Conservation (phyloP, 2,888 invertebrate genomes). For the Silvanus unidentatus region DNA sequence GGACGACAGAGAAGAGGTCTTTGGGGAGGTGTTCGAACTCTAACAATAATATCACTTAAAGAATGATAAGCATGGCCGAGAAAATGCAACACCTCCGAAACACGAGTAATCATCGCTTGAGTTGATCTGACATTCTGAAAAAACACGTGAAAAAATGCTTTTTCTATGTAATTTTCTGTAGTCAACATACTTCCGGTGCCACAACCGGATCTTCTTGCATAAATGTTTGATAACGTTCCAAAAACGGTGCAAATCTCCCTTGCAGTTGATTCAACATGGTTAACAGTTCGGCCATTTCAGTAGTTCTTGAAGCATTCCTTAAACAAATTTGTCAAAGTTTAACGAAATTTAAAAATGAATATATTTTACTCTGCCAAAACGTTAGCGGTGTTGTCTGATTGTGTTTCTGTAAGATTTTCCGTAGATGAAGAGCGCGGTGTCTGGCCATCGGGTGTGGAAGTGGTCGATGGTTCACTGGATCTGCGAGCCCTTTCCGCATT, state of each 20-base stretch:
- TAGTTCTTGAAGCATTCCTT: constrained; percentile 45
- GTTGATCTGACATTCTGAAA: constrained; percentile 48
- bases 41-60: constrained; percentile 77
- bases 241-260: constrained; percentile 59
- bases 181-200: constrained; percentile 25
- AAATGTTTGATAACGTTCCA: constrained; percentile 58
- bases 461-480: constrained; percentile 25
- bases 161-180: not conserved
- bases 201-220: constrained; percentile 57
- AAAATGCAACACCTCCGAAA: constrained; percentile 76
- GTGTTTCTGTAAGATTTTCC: constrained; percentile 31
- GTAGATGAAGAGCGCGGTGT: constrained; percentile 32
- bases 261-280: constrained; percentile 52
- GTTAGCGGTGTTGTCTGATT: constrained; percentile 16
- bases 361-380: constrained; percentile 20
- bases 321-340: too few species aligned
- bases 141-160: constrained; percentile 2
- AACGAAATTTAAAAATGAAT: not conserved
- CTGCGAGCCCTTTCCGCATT: constrained; percentile 15
- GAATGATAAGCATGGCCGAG: constrained; percentile 86
- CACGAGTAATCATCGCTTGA: constrained; percentile 66
- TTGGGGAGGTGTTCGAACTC: constrained; percentile 62
- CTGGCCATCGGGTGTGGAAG: constrained; percentile 32
- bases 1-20: constrained; percentile 65
- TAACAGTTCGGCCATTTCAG: constrained; percentile 53